Conservation (phyloP, 2,113 vertebrate species). For the Osmerus mordax region DNA sequence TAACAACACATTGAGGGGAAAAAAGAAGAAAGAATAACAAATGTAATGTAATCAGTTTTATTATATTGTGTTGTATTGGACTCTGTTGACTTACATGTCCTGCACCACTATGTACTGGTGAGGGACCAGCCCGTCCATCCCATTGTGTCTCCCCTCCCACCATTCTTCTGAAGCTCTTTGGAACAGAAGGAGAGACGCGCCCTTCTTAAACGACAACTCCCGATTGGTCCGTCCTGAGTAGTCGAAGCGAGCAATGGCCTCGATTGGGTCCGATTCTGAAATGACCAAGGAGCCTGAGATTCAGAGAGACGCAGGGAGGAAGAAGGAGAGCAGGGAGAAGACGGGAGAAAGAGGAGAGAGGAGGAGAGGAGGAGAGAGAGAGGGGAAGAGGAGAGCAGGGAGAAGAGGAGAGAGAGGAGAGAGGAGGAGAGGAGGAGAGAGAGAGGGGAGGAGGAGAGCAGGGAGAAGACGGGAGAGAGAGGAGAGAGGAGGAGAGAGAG, state of each 20-base stretch:
- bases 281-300: conserved; percentile 71
- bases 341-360: not conserved
- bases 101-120: conserved; percentile 95
- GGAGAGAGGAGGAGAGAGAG: not conserved
- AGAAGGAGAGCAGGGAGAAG: not conserved
- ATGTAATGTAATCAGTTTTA: no score
- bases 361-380: not conserved
- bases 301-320: conserved; percentile 48
- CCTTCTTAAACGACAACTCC: conserved; percentile 94
- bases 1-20: no score
- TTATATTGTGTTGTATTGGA: no score
- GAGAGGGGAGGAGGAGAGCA: not conserved
- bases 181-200: conserved; percentile 86
- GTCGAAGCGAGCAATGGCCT: conserved; percentile 92
- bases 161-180: conserved; percentile 91
- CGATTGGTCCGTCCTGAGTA: conserved; percentile 86
- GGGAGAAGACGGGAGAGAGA: not conserved
- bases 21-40: no score
- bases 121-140: conserved; percentile 86
- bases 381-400: not conserved
- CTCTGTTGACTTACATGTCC: conserved; percentile 80
- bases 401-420: not conserved
- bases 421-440: not conserved
- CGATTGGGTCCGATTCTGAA: conserved; percentile 89
- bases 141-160: conserved; percentile 94